Conservation (phyloP, 2,888 invertebrate species). For the Cryptus armator region DNA sequence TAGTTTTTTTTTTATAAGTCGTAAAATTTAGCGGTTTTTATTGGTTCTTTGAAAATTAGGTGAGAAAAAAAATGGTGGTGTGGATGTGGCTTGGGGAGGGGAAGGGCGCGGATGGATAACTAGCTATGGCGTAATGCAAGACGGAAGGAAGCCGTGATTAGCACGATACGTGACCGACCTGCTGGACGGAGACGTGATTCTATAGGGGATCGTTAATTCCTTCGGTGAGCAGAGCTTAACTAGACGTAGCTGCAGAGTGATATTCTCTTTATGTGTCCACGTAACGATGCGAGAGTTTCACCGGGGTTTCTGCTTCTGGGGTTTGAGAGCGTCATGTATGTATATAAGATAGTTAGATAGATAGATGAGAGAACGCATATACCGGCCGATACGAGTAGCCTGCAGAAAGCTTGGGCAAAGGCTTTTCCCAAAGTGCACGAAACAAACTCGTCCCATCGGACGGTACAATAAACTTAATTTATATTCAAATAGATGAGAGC, state of each 20-base stretch:
- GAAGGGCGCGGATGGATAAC: background rate
- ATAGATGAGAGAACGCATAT: background rate
- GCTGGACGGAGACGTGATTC: constrained; percentile 53
- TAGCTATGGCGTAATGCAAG: constrained; percentile 24
- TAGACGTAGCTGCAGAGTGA: constrained; percentile 58
- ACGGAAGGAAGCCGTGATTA: constrained; percentile 64
- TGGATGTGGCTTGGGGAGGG: background rate
- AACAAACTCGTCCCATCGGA: constrained; percentile 20
- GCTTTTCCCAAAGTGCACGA: constrained; percentile 14
- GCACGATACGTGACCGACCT: constrained; percentile 57
- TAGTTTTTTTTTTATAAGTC: too few relatives aligned
- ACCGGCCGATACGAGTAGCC: background rate
- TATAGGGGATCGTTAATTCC: constrained; percentile 66
- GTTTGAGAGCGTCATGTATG: background rate
- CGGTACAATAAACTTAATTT: constrained; percentile 26
- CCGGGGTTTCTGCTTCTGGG: constrained; percentile 17
- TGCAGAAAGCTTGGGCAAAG: constrained; percentile 15
- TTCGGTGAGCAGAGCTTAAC: constrained; percentile 59
- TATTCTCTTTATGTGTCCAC: constrained; percentile 64
- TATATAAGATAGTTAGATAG: background rate
- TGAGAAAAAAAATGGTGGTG: background rate
- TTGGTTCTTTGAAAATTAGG: background rate
- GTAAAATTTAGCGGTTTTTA: background rate
- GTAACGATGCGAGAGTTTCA: constrained; percentile 55
- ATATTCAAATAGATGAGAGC: constrained; percentile 18